Evolutionary conservation across 2,888 invertebrate genomes (phyloP).

Genomic region (Portevinia maculata): DNA sequence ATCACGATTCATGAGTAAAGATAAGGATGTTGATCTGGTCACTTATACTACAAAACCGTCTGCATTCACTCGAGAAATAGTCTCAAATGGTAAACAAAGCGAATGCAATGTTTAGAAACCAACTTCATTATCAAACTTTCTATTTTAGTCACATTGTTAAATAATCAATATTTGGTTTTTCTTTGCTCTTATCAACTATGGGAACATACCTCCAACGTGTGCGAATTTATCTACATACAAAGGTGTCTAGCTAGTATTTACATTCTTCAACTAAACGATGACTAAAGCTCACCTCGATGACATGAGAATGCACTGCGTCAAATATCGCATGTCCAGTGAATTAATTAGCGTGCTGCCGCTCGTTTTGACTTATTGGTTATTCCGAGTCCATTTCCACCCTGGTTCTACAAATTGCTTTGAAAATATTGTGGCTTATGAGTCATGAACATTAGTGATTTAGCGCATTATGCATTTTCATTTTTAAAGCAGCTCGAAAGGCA

Average conservation of each 20-base stretch:
- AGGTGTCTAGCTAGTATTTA: neutral
- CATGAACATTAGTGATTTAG: neutral
- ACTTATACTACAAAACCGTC: too few relatives aligned
- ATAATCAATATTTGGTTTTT: neutral
- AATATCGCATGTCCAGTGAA: constrained; percentile 3
- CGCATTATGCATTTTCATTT: neutral
- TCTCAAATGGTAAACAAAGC: neutral
- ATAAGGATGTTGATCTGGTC: too few relatives aligned
- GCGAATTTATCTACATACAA: constrained; percentile 4
- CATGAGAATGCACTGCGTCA: constrained; percentile 6
- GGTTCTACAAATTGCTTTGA: neutral
- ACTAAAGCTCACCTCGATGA: constrained; percentile 15
- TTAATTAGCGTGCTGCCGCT: neutral
- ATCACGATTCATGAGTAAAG: too few relatives aligned
- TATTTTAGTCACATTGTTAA: constrained; percentile 4
- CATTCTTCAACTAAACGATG: neutral
- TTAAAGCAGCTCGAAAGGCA: neutral
- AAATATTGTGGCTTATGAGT: neutral
- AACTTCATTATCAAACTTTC: neutral
- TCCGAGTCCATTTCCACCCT: neutral
- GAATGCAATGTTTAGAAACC: neutral
- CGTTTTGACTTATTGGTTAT: neutral
- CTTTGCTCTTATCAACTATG: neutral
- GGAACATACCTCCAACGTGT: neutral
- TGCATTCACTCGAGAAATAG: neutral